Conservation (phyloP, 1,140 invertebrate species). For the Diuraphis noxia region DNA sequence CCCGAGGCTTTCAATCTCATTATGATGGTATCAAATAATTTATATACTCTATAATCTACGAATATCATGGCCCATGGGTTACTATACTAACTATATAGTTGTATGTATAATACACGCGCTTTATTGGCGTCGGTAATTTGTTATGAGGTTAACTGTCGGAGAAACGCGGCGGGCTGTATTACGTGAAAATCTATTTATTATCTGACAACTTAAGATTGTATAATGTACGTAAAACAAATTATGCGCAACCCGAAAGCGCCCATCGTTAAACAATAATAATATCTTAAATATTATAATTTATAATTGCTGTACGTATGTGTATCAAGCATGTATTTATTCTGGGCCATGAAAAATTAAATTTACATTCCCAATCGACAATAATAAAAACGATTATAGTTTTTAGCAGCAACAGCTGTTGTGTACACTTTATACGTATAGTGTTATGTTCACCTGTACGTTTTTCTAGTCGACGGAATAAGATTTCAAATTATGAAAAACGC, state of each 20-base stretch:
- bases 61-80: too few relatives aligned
- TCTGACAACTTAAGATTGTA: neutral
- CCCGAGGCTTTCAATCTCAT: neutral
- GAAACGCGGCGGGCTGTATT: neutral
- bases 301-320: neutral
- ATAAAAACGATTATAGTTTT: neutral
- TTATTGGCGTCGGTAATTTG: neutral
- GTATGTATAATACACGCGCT: neutral
- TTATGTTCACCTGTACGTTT: neutral
- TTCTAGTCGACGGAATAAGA: neutral
- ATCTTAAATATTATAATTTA: neutral
- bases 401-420: neutral
- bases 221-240: slow-evolving; percentile 14
- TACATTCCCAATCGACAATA: neutral
- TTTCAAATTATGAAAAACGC: neutral
- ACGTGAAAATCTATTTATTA: neutral
- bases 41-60: neutral
- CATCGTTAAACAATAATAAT: slow-evolving; percentile 5
- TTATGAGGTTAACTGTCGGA: neutral
- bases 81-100: too few relatives aligned
- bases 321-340: too few relatives aligned
- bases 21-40: neutral
- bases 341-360: neutral
- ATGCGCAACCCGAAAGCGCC: neutral
- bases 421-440: neutral